Evolutionary conservation across 2,113 vertebrate genomes (phyloP), one percentile per base, ranked within the genome.

Genomic region (Setophaga petechia): DNA sequence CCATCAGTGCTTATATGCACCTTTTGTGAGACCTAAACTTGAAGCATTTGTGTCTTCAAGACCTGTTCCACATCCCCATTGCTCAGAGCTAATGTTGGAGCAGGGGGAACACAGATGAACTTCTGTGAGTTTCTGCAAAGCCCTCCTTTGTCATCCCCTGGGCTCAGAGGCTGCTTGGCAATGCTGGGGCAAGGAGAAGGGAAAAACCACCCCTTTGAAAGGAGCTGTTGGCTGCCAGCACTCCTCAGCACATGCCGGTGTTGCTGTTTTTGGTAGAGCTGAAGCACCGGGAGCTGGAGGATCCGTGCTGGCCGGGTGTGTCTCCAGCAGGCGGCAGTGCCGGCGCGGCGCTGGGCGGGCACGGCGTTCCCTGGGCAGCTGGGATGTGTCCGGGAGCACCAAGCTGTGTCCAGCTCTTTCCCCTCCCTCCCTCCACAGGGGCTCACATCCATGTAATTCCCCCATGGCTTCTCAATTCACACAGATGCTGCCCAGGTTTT

Each of bases 281-380:
- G 0, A 61, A 76, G 62, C 59, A 16, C 4, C 21, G 15, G 33
- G 37, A 63, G 43, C 2, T 58, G 79, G 16, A 15, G 19, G 55
- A 11, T 4, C 33, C 4, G 16, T 25, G 84, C 84, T 41, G 78
- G 46, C 19, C 31, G 1, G 10, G 41, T 0, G 58, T 80, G 89
- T 69, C 59, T 90, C 94, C 95, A 94, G 95, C 94, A 96, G 96
- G 94, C 61, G 94, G 96, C 94, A 89, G 88, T 94, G 94, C 39
- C 0, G 51, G 79, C 67, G 3, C 39, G 0, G 79, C 1, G 3
- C 86, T 54, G 84, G 33, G 43, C 63, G 16, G 76, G 83, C 62
- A 2, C 73, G 3, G 62, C 65, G 0, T 49, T 74, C 69, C 84
- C 27, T 10, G 44, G 65, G 21, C 16, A 57, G 10, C 55, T 25